Evolutionary conservation across 1,140 invertebrate species (phyloP).

Genomic region (Drosophila ficusphila): DNA sequence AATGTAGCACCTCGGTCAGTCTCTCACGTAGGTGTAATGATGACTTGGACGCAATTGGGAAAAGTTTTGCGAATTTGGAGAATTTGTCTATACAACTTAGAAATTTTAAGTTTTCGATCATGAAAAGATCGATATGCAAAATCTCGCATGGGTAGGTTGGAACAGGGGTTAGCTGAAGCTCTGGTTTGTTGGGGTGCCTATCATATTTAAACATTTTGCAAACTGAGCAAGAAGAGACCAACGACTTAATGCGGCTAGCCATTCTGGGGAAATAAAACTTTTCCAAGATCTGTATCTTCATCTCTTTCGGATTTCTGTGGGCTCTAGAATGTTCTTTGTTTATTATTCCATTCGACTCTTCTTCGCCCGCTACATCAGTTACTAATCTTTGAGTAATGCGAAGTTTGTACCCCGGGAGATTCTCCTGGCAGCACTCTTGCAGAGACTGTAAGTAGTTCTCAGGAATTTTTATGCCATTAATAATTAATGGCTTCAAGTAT

Average conservation of each 20-base stretch:
- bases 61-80: not conserved
- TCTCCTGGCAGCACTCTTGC: too few species aligned
- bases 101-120: not conserved
- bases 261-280: conserved; percentile 16
- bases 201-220: not conserved
- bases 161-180: not conserved
- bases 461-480: not conserved
- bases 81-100: not conserved
- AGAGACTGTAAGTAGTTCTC: too few species aligned
- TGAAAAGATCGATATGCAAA: not conserved
- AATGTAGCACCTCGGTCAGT: not conserved
- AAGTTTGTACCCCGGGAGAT: too few species aligned
- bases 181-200: not conserved
- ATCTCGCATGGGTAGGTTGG: not conserved
- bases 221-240: not conserved
- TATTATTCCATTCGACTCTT: conserved; percentile 9
- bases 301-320: conserved; percentile 4
- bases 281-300: not conserved
- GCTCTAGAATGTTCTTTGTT: conserved; percentile 18
- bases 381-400: too few species aligned
- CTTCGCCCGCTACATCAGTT: too few species aligned
- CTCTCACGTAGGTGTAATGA: not conserved
- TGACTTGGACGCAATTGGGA: not conserved
- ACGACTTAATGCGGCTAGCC: not conserved
- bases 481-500: not conserved